Evolutionary conservation across 2,888 invertebrate genomes (phyloP).

Genomic region (Cephus spinipes): DNA sequence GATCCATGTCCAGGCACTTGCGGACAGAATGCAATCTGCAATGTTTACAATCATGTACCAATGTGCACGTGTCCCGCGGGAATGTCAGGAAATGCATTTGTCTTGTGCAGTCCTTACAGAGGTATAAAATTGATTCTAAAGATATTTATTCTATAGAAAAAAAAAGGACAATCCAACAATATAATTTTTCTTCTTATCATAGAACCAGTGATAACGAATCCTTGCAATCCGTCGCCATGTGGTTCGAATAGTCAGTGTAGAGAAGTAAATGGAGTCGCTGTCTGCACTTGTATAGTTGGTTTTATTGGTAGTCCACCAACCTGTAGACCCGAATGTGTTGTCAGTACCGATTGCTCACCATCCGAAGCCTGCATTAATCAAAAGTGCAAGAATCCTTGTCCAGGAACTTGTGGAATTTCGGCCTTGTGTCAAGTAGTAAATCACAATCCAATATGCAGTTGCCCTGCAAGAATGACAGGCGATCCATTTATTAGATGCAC

Average conservation of each 20-base stretch:
- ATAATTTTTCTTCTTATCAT: slow-evolving; percentile 36
- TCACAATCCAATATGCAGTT: slow-evolving; percentile 82
- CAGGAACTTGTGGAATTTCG: slow-evolving; percentile 78
- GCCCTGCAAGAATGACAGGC: slow-evolving; percentile 75
- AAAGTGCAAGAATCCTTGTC: slow-evolving; percentile 82
- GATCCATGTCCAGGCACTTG: slow-evolving; percentile 67
- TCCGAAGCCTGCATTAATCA: slow-evolving; percentile 81
- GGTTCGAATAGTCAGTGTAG: slow-evolving; percentile 81
- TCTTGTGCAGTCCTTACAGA: slow-evolving; percentile 69
- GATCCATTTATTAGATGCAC: slow-evolving; percentile 79
- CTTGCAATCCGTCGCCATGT: slow-evolving; percentile 80
- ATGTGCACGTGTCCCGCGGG: slow-evolving; percentile 74
- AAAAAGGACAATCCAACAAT: neutral
- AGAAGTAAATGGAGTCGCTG: slow-evolving; percentile 75
- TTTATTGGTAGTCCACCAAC: slow-evolving; percentile 80
- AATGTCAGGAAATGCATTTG: slow-evolving; percentile 81
- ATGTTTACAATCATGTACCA: slow-evolving; percentile 65
- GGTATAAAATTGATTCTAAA: slow-evolving; percentile 60
- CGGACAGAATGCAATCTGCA: slow-evolving; percentile 65
- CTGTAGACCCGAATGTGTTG: slow-evolving; percentile 80
- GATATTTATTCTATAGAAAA: neutral
- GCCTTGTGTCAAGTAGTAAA: slow-evolving; percentile 79
- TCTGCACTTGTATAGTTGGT: slow-evolving; percentile 78
- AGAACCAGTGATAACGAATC: slow-evolving; percentile 66
- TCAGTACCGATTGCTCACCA: slow-evolving; percentile 79